Base-by-base conservation (phyloP, 2,797 vertebrate genomes). In the Pangasius larnaudii region DNA sequence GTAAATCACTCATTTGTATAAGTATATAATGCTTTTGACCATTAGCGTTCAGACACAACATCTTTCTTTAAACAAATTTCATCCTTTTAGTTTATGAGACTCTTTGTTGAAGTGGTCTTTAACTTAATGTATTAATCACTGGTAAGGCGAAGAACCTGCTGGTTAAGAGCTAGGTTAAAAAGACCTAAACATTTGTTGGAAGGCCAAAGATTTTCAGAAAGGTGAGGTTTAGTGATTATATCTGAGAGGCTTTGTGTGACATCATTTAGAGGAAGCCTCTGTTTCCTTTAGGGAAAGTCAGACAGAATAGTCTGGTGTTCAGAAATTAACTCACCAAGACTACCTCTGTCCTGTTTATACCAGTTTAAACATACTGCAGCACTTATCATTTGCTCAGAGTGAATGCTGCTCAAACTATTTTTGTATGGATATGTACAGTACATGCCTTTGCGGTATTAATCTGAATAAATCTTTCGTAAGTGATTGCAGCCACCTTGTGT, bases 401-500 rank as follows among this genome's bases (percentile, higher is more conserved):
- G 18, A 51, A 71, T 51, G n/a, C 27, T 71, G 14, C 14, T 71
- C 14, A 56, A 14, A 58, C 39, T 88, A 87, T 91, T 91, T 93
- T 90, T 67, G 84, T 89, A 87, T 79, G 53, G 24, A 59, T 65
- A 3, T 51, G 49, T 88, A 63, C 24, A 65, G 22, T 72, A 69
- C 10, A 59, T 84, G 58, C 18, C 3, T 74, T 80, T 85, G 46
- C 53, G 0, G 16, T 72, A 61, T 71, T 39, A 85, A 83, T 58
- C 77, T 30, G 74, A 90, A 91, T 89, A 91, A 91, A 90, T 74
- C 11, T 39, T 74, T 79, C 0, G 85, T 51, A 58, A 75, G n/a
- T 87, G 27, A 42, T 63, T 88, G 27, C 51, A 88, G 27, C 36
- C 10, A 14, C 16, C 46, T 53, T 87, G 33, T 81, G 84, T 89